These are phyloP conservation scores for Melanogrammus aeglefinus DNA, from an alignment of 2,797 vertebrate species.

Conservation along the genomic window DNA sequence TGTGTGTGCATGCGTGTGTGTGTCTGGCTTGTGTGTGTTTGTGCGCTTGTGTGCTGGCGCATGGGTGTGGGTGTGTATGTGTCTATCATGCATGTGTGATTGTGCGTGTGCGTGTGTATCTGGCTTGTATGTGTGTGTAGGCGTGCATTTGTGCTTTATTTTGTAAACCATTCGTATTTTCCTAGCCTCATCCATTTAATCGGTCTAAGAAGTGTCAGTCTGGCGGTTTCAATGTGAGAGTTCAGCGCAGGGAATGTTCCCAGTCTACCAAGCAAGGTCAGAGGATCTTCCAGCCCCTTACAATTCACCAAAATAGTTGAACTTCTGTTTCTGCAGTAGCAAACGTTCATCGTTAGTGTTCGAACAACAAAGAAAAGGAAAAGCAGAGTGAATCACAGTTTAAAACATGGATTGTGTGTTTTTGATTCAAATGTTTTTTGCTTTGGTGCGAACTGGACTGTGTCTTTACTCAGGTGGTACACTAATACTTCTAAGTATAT, in stretches of 20 bases:
- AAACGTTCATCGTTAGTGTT: not conserved
- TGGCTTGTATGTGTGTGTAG: constrained; percentile 8
- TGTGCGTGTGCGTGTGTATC: not conserved
- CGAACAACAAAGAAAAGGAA: not conserved
- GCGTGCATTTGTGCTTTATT: not conserved
- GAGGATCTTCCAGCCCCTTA: no score
- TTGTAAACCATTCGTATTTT: not conserved
- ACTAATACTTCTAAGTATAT: not conserved
- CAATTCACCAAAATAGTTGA: no score
- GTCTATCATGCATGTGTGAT: not conserved
- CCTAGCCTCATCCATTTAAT: not conserved
- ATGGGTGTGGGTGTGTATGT: not conserved
- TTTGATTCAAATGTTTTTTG: not conserved
- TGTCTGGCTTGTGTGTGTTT: constrained; percentile 8
- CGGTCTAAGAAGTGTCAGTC: not conserved
- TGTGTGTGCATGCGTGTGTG: constrained; percentile 1
- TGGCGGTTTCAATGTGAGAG: not conserved
- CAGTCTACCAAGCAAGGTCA: not conserved
- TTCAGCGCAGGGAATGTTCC: not conserved
- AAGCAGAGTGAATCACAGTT: not conserved
- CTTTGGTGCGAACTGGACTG: not conserved
- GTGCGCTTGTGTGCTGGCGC: constrained; percentile 1
- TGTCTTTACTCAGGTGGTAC: not conserved
- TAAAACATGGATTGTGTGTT: no score
- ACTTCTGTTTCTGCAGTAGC: not conserved